Conservation (phyloP, 1,140 invertebrate genomes). For the Calephelis virginiensis region DNA sequence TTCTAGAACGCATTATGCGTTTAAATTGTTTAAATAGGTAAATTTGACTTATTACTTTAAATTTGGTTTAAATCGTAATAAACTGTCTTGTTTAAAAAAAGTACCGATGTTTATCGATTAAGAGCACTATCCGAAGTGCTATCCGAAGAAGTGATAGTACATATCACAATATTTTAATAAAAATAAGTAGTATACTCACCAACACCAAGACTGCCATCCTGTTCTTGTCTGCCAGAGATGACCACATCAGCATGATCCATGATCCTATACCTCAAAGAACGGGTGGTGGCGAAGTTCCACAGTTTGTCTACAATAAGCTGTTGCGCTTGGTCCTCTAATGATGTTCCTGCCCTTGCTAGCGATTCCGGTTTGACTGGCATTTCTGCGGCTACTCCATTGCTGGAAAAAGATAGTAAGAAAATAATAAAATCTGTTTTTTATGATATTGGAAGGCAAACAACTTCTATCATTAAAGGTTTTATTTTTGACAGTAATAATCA, state of each 20-base stretch:
- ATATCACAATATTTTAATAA: too few relatives aligned
- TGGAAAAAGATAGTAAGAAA: constrained; percentile 33
- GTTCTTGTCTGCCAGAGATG: constrained; percentile 83
- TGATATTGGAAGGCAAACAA: too few relatives aligned
- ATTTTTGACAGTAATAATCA: too few relatives aligned
- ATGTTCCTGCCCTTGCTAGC: constrained; percentile 70
- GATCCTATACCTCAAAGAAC: constrained; percentile 84
- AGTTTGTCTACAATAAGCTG: constrained; percentile 85
- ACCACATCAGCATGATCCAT: constrained; percentile 88
- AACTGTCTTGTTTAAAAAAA: too few relatives aligned
- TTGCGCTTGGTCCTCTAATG: constrained; percentile 84
- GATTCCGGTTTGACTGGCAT: constrained; percentile 52
- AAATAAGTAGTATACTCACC: constrained; percentile 49
- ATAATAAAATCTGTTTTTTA: neutral
- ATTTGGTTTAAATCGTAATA: too few relatives aligned
- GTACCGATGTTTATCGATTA: too few relatives aligned
- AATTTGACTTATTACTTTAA: too few relatives aligned
- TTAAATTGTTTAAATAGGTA: too few relatives aligned
- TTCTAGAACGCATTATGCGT: too few relatives aligned
- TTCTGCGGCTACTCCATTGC: constrained; percentile 59
- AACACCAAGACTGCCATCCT: constrained; percentile 85
- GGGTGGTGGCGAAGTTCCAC: constrained; percentile 85
- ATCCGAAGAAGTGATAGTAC: too few relatives aligned
- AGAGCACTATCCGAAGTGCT: too few relatives aligned
- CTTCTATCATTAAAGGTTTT: too few relatives aligned